Base-by-base conservation (phyloP, 2,797 vertebrate species). In the Falco berigora region DNA sequence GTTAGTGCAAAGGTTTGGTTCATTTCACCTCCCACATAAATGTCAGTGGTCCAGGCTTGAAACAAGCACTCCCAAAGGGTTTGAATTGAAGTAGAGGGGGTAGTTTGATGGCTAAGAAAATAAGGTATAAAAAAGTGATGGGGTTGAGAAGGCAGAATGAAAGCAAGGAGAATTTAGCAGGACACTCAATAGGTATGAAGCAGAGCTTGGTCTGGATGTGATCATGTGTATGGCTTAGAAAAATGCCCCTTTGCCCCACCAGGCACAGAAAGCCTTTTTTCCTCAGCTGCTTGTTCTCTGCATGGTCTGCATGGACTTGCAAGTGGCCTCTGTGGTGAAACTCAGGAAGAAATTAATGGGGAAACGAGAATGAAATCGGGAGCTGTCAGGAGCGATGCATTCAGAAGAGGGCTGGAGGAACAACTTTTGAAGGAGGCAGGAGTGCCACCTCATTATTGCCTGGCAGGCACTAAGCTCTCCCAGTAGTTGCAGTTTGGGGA, bases 1-100 rank as follows among this genome's bases (percentile, higher is more conserved):
- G 63, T 79, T 92, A 85, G 81, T 62, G 40, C 62, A 80, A 91
- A 68, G 34, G 64, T 96, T 86, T 84, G 76, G 72, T 64, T 92
- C 38, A 16, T 92, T 94, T 94, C 85, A 85, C 77, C 68, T 92
- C 86, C 92, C 49, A 96, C 85, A 18, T 44, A 80, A 66, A 82
- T 80, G 68, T 85, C 49, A 64, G 49, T 71, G 78, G 87, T 88
- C 87, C 58, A 50, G 38, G 53, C 53, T 94, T 42, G 34, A 72
- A 92, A 74, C 18, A 91, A 83, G 64, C 61, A 58, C 50, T 92
- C 23, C 40, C 12, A 50, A 87, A 90, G 32, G 25, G 28, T 87
- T 85, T 92, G 61, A 79, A 5, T 14, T 84, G 73, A 88, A 93
- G 36, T 24, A 77, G 61, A 72, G 36, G 12, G 12, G n/a, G 14